Conservation (phyloP, 2,797 vertebrate genomes). For the Rhabdophis nuchalis region DNA sequence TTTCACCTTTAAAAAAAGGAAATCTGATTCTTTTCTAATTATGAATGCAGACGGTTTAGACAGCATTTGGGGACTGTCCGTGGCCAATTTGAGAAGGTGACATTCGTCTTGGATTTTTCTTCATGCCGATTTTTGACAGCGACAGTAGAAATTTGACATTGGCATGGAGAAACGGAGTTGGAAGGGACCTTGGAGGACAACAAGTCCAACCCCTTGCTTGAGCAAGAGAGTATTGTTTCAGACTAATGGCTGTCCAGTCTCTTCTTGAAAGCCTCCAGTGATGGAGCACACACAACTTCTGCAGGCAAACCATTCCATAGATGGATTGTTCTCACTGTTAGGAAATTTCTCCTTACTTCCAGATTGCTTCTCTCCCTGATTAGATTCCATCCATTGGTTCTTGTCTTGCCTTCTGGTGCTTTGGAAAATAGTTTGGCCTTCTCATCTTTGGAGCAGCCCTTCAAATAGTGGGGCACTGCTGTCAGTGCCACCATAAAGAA, state of each 20-base stretch:
- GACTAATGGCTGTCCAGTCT: neutral
- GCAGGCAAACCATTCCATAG: neutral
- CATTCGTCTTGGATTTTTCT: neutral
- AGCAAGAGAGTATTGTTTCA: neutral
- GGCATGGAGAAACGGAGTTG: neutral
- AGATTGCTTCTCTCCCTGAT: neutral
- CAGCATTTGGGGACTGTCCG: neutral
- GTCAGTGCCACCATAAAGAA: too few species aligned
- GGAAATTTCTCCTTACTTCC: neutral
- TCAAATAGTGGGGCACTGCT: neutral
- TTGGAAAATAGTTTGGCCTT: neutral
- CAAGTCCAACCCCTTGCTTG: neutral
- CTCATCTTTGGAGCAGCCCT: neutral
- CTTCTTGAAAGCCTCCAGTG: neutral
- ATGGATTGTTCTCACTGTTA: neutral
- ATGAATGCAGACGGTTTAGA: neutral
- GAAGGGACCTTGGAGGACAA: neutral
- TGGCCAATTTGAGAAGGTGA: neutral
- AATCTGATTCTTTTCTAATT: neutral
- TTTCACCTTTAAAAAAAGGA: neutral
- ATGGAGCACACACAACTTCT: neutral
- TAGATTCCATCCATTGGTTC: neutral
- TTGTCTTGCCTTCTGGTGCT: neutral
- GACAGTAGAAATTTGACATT: neutral
- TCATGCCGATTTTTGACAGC: neutral